Base-by-base conservation (phyloP, 2,888 invertebrate species). In the Campoplex nolae region DNA sequence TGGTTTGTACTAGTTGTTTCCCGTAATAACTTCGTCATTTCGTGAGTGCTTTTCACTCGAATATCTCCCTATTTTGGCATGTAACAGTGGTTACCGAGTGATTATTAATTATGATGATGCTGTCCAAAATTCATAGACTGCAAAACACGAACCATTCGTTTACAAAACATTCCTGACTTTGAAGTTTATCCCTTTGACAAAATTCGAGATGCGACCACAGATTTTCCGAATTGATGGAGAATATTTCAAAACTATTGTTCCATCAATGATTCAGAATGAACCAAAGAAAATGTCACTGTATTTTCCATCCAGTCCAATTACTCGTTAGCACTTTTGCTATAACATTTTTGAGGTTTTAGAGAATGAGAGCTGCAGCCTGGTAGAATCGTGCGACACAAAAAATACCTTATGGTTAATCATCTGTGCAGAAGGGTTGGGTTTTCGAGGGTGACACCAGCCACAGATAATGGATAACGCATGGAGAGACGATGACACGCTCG, bases 391-490 rank as follows among this genome's bases (percentile, higher is more conserved):
- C 73, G 48, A 67, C 62, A 84, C 68, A 78, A 84, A 84, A 73
- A 84, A 74, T 32, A 62, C 83, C 58, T 13, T n/a, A 42, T 54
- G 78, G 67, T 78, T 84, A 78, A 84, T 84, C 73, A 67, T 78
- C 73, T 74, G 65, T 65, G 51, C 13, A 28, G 51, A 7, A 51
- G 67, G 48, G 13, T 28, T 42, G 13, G 42, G 54, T 13, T n/a
- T 54, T 32, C 62, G n/a, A 35, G 23, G 67, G 56, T n/a, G 45
- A n/a, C 32, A 70, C 23, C 58, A 42, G n/a, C 68, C 28, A 23
- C 76, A 32, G 32, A 28, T 56, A 83, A 76, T 83, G 58, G 48
- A 70, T 83, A 70, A 62, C 38, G 32, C 83, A 67, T 42, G 48
- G 32, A 42, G 13, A 18, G 23, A 42, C 48, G 70, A 62, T 76